These are phyloP conservation scores for Margaritifera margaritifera DNA, from an alignment of 2,888 invertebrate genomes.

Conservation along the genomic window DNA sequence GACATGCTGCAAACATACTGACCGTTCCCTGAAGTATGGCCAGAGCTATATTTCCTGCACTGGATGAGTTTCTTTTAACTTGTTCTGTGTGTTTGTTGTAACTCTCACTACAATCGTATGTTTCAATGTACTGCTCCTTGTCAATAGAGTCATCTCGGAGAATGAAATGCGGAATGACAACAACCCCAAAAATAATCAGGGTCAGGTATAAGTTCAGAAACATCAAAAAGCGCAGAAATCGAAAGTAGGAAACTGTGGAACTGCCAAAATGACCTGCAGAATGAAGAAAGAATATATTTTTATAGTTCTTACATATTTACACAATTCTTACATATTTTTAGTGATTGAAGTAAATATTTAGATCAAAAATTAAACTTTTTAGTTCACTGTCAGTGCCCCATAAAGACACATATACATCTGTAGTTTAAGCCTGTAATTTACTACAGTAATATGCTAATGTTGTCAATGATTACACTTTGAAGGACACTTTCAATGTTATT, in stretches of 20 bases:
- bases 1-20: neutral
- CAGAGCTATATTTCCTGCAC: constrained; percentile 29
- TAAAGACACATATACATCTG: no score
- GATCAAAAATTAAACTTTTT: neutral
- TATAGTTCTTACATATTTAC: neutral
- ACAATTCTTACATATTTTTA: constrained; percentile 1
- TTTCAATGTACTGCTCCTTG: constrained; percentile 11
- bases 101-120: constrained; percentile 29
- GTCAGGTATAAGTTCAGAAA: constrained; percentile 85
- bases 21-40: constrained; percentile 68
- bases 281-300: neutral
- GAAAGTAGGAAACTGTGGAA: constrained; percentile 80
- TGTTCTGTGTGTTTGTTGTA: constrained; percentile 33
- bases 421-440: no score
- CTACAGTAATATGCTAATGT: no score
- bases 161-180: constrained; percentile 78
- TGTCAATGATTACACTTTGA: no score
- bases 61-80: neutral
- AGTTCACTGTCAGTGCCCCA: no score
- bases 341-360: constrained; percentile 1
- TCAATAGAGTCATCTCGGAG: constrained; percentile 5
- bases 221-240: constrained; percentile 89
- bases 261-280: constrained; percentile 67
- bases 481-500: no score
- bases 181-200: constrained; percentile 80